A percentile compares a stretch with the other conserved stretches of the same genome.
These are phyloP conservation scores for Sycobia sp. DNA, from an alignment of 1,140 invertebrate genomes.

Conservation along the genomic window DNA sequence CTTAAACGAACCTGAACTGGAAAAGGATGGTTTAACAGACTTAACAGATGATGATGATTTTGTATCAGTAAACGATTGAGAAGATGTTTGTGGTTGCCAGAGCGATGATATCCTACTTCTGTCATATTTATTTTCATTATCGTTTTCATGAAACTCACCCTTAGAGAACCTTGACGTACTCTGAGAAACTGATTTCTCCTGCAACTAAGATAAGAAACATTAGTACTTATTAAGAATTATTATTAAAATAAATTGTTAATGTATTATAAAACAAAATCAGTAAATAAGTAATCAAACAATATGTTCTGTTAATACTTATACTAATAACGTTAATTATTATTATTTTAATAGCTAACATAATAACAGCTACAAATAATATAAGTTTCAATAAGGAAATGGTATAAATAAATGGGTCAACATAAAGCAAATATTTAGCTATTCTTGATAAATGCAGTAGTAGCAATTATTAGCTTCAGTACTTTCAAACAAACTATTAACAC, in stretches of 20 bases:
- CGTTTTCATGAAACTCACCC: conserved; percentile 72
- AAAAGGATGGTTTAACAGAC: conserved; percentile 30
- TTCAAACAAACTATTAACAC: conserved; percentile 24
- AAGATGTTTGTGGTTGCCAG: conserved; percentile 60
- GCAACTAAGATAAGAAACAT: conserved; percentile 8
- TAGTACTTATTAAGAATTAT: not conserved
- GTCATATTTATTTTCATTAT: conserved; percentile 78
- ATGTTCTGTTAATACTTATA: not conserved
- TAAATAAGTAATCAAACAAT: conserved; percentile 1
- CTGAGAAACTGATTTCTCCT: conserved; percentile 48
- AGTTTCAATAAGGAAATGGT: not conserved
- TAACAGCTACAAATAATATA: not conserved
- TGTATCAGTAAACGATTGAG: conserved; percentile 28
- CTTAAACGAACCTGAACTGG: conserved; percentile 34
- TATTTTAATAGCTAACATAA: not conserved
- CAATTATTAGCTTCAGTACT: no score
- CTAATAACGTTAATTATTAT: not conserved
- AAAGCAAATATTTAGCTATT: not conserved
- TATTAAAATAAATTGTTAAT: not conserved
- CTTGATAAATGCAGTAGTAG: no score
- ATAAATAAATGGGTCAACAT: not conserved
- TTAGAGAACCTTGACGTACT: conserved; percentile 72
- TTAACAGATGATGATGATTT: conserved; percentile 29
- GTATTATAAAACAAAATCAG: not conserved
- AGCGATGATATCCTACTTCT: conserved; percentile 66